A percentile compares a stretch with the other conserved stretches of the same genome.
Evolutionary conservation across 1,140 invertebrate genomes (phyloP).

Genomic region (Hyles euphorbiae): DNA sequence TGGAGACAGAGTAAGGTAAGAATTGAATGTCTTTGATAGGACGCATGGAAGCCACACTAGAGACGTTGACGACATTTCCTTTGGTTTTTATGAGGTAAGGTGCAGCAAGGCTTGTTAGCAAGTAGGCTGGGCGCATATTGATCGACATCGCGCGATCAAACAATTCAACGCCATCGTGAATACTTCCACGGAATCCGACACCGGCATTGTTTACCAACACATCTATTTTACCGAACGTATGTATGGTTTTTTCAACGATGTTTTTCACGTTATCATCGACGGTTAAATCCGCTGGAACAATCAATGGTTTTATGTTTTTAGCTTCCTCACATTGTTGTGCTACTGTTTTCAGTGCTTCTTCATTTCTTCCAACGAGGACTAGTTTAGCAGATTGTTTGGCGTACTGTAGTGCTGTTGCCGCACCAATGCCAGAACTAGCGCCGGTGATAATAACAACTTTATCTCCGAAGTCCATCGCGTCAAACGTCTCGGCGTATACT

Average conservation of each 20-base stretch:
- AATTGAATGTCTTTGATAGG: slow-evolving; percentile 76
- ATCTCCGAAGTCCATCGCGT: slow-evolving; percentile 65
- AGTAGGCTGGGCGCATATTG: slow-evolving; percentile 83
- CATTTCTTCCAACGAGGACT: slow-evolving; percentile 82
- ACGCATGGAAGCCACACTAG: slow-evolving; percentile 83
- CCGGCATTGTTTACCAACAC: slow-evolving; percentile 87
- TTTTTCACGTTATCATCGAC: slow-evolving; percentile 78
- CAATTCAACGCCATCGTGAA: slow-evolving; percentile 78
- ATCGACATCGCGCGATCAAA: slow-evolving; percentile 82
- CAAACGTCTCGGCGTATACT: slow-evolving; percentile 15
- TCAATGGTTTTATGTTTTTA: slow-evolving; percentile 39
- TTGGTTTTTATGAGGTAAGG: slow-evolving; percentile 82
- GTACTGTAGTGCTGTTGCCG: slow-evolving; percentile 82
- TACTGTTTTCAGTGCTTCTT: slow-evolving; percentile 78
- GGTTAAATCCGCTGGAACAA: slow-evolving; percentile 78
- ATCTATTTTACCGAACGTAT: slow-evolving; percentile 78
- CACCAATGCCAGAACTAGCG: slow-evolving; percentile 88
- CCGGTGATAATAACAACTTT: slow-evolving; percentile 82
- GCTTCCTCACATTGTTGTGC: slow-evolving; percentile 56
- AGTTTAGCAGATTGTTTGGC: slow-evolving; percentile 80
- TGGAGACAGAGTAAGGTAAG: slow-evolving; percentile 85
- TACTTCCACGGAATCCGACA: slow-evolving; percentile 77
- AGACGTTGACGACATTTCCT: slow-evolving; percentile 88
- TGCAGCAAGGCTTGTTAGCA: slow-evolving; percentile 83
- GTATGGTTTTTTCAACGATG: slow-evolving; percentile 77